phyloP scores from a whole-genome alignment of 2,888 invertebrate genomes.

The Sceliomorpha sp. region DNA sequence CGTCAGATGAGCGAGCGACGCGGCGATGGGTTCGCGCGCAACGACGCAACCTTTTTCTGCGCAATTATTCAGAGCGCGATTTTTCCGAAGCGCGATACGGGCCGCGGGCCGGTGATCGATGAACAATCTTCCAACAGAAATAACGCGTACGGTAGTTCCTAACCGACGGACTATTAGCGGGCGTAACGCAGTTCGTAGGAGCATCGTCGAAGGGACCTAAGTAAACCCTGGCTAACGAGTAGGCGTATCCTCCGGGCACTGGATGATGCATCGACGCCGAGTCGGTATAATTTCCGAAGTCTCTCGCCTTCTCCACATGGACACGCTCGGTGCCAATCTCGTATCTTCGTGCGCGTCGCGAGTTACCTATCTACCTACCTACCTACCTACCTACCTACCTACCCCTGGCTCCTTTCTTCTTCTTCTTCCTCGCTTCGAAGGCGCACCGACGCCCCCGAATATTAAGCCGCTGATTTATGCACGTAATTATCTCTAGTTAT shows the following conservation, averaged over 20 bases:
- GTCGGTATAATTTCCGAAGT: constrained; percentile 64
- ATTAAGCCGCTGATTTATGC: constrained; percentile 80
- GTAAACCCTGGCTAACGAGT: constrained; percentile 78
- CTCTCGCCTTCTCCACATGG: constrained; percentile 50
- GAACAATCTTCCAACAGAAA: constrained; percentile 29
- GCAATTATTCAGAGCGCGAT: constrained; percentile 4
- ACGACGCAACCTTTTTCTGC: too few species aligned
- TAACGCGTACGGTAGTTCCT: constrained; percentile 74
- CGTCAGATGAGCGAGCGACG: too few species aligned
- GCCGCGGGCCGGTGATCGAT: constrained; percentile 37
- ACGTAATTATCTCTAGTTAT: constrained; percentile 79
- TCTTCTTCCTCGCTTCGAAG: constrained; percentile 60
- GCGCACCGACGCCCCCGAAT: constrained; percentile 76
- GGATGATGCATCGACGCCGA: constrained; percentile 77
- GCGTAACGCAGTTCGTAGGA: constrained; percentile 76
- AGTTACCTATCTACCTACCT: constrained; percentile 22
- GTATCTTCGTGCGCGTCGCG: constrained; percentile 35
- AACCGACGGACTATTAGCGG: constrained; percentile 78
- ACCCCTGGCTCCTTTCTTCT: constrained; percentile 60
- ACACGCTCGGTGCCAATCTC: constrained; percentile 41
- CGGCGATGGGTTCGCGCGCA: too few species aligned
- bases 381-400: constrained; percentile 12
- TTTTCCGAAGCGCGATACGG: constrained; percentile 11
- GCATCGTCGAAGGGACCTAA: constrained; percentile 69
- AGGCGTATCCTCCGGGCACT: constrained; percentile 74